Base-by-base conservation (phyloP, 2,113 vertebrate genomes). In the Heliornis fulica region DNA sequence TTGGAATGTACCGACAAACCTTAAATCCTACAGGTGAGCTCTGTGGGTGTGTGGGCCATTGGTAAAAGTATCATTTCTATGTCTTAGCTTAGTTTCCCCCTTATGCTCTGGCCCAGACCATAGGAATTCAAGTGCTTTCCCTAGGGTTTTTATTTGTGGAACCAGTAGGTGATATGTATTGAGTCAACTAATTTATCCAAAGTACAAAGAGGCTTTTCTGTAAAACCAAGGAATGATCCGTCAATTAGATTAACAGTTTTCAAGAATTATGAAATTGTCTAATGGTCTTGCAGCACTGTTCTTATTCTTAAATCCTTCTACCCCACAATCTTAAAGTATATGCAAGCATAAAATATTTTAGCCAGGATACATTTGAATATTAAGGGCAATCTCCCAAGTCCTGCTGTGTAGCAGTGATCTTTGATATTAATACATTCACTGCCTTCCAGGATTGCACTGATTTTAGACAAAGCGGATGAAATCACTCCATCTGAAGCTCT, bases 401-500 rank as follows among this genome's bases (percentile, higher is more conserved):
- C 84, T 56, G 31, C 51, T 78, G 13, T 23, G 25, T 38, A 82
- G 65, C 40, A 54, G 31, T 41, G 16, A 74, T 72, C 82, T 88
- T 78, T 74, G 71, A 60, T 91, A 69, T 32, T 50, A 25, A 22
- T 28, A 64, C 51, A 48, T 74, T 66, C 57, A 51, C 25, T 28
- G 46, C 29, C 38, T 85, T 90, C 41, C 21, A 80, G 63, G 32
- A 43, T 71, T 69, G 46, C 79, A 45, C 68, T 56, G 51, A 48
- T 93, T 88, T 94, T 81, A 95, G 63, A 70, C 66, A 89, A 77
- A 15, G 60, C 66, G 26, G 40, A 61, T 78, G 75, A 96, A 96
- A 86, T 64, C 22, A 29, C 59, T 75, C n/a, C 8, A 10, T 57
- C 75, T 74, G 66, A 59, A 95, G 66, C 45, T 83, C 40, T 46